Percentiles rank a stretch among this genome's conserved stretches.
Conservation (phyloP, 2,113 vertebrate genomes). For the Brachionichthys hirsutus region DNA sequence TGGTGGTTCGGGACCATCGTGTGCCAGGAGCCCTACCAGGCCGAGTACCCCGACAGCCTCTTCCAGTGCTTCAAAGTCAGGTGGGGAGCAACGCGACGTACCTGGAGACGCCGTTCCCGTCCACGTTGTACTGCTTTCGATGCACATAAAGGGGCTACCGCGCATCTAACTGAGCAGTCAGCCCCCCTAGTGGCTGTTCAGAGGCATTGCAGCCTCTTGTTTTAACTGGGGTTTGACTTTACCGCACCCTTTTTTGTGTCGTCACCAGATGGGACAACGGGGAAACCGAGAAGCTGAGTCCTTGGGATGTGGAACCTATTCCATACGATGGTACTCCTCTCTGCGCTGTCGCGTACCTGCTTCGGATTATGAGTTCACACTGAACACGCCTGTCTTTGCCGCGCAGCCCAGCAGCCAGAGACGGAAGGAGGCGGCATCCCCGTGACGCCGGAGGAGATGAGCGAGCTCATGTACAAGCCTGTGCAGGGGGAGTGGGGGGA, state of each 20-base stretch:
- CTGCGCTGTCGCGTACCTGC: background rate
- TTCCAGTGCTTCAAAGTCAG: slow-evolving; percentile 97
- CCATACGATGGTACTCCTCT: slow-evolving; percentile 85
- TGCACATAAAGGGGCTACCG: background rate
- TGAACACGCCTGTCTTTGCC: slow-evolving; percentile 10
- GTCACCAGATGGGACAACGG: slow-evolving; percentile 92
- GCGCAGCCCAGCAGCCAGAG: slow-evolving; percentile 84
- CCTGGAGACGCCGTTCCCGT: too few relatives aligned
- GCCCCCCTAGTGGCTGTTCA: slow-evolving; percentile 13
- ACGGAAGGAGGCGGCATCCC: slow-evolving; percentile 86
- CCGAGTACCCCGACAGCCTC: slow-evolving; percentile 92
- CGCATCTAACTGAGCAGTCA: background rate
- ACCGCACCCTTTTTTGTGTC: slow-evolving; percentile 8
- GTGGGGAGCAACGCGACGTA: slow-evolving; percentile 61
- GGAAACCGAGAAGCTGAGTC: slow-evolving; percentile 93
- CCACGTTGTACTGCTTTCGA: background rate
- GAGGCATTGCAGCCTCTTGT: background rate
- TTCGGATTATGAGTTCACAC: background rate
- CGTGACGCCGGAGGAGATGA: slow-evolving; percentile 88
- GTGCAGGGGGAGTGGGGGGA: slow-evolving; percentile 89
- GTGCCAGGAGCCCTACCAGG: slow-evolving; percentile 92
- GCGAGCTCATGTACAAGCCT: slow-evolving; percentile 89
- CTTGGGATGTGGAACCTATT: slow-evolving; percentile 96
- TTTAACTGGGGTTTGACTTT: too few relatives aligned
- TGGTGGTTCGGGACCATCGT: slow-evolving; percentile 99